These are phyloP conservation scores for Macrosiphum euphorbiae DNA, from an alignment of 2,888 invertebrate species.

Conservation along the genomic window DNA sequence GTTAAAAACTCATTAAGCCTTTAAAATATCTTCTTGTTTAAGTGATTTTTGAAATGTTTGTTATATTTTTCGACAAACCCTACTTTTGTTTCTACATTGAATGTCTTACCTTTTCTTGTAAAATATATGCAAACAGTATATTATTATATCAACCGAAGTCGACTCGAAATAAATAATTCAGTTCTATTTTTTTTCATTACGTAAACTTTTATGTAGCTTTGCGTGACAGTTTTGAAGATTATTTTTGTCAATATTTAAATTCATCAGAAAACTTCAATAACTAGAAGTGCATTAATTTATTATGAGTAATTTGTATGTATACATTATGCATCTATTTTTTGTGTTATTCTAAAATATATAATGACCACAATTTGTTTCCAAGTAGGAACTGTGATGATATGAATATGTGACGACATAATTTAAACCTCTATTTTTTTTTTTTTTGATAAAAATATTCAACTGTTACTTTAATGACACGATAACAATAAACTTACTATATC, in stretches of 20 bases:
- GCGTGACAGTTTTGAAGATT: conserved; percentile 24
- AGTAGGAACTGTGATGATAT: not conserved
- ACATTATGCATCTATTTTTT: not conserved
- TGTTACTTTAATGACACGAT: not conserved
- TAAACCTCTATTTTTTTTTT: not conserved
- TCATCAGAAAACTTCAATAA: conserved; percentile 31
- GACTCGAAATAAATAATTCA: not conserved
- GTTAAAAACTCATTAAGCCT: conserved; percentile 18
- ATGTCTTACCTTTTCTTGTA: not conserved
- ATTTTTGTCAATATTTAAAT: not conserved
- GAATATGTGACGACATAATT: not conserved
- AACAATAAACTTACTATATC: not conserved
- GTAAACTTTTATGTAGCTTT: conserved; percentile 19
- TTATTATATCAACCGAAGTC: not conserved
- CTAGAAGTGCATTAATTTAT: not conserved
- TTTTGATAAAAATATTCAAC: not conserved
- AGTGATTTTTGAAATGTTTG: not conserved
- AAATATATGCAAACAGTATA: not conserved
- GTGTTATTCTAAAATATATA: not conserved
- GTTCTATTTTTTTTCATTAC: conserved; percentile 4
- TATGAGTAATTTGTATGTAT: not conserved
- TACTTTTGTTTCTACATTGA: not conserved
- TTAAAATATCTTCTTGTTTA: not conserved
- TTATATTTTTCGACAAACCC: not conserved
- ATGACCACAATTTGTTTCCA: not conserved